Base-by-base conservation (phyloP, 2,797 vertebrate genomes). In the Haliaeetus vocifer region DNA sequence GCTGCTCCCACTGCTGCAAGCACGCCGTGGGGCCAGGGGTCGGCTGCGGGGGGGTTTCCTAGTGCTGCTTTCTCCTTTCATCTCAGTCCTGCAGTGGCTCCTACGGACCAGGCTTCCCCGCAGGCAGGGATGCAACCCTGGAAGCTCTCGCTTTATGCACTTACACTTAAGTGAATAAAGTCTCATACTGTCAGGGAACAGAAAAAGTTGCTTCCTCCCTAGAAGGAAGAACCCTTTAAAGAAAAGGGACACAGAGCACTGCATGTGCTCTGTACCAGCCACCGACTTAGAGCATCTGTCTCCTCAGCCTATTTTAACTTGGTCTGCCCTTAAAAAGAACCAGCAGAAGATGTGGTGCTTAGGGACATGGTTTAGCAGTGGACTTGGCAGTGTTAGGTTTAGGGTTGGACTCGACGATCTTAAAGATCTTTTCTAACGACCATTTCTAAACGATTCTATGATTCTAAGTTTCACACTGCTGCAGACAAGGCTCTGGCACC, bases 11-110 rank as follows among this genome's bases (percentile, higher is more conserved):
- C 53, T 55, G 5, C 53, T 33, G 53, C 53, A 31, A 47, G 38
- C 5, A 0, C 7, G 6, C 31, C 15, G 5, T 0, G 62, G 79
- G 63, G 53, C 61, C 33, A n/a, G 28, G 45, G 29, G 10, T 22
- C 0, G 0, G 40, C 67, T 58, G n/a, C 20, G 9, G 10, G 47
- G 42, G 47, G 40, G 21, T 45, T 26, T 79, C 62, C 53, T 6
- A 11, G n/a, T 1, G 3, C 59, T 49, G 90, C 44, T 45, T 38
- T 38, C 85, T 71, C 70, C 61, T 37, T 49, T 8, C 6, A 0
- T 11, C 68, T 61, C 83, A 29, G 47, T 8, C 61, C 5, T 2
- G 16, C 86, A 61, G 65, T 0, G 0, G 63, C 63, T 90, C 63
- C 71, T 76, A 52, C 44, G 47, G 76, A 38, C 10, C 52, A 77